A percentile compares a stretch with the other conserved stretches of the same genome.
Conservation (phyloP, 2,797 vertebrate species). For the Mus caroli region DNA sequence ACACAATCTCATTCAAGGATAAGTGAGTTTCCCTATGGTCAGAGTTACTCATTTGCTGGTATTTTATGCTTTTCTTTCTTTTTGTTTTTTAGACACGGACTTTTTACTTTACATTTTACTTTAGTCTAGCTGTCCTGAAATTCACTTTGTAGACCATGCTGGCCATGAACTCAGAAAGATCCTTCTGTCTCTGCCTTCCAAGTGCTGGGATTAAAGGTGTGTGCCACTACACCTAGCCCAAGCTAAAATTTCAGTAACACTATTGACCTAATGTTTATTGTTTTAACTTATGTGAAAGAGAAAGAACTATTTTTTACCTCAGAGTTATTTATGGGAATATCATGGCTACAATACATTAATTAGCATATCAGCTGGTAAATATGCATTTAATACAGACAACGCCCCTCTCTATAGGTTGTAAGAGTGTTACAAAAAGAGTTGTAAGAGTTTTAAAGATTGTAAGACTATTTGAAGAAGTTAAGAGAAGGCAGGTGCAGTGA, state of each 20-base stretch:
- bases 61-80: background rate
- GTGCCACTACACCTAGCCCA: too few relatives aligned
- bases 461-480: background rate
- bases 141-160: background rate
- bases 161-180: background rate
- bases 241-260: background rate
- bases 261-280: background rate
- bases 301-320: slow-evolving; percentile 9
- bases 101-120: background rate
- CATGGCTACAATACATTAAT: background rate
- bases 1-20: background rate
- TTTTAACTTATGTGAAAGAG: background rate
- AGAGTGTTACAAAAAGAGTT: background rate
- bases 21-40: background rate
- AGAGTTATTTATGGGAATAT: background rate
- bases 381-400: background rate
- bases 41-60: background rate
- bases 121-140: background rate
- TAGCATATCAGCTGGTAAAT: background rate
- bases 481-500: background rate
- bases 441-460: background rate
- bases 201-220: background rate
- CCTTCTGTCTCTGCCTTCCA: background rate
- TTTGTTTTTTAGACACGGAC: background rate
- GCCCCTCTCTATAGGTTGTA: background rate